phyloP scores from a whole-genome alignment of 2,888 invertebrate species.

The Aspidapion aeneum region DNA sequence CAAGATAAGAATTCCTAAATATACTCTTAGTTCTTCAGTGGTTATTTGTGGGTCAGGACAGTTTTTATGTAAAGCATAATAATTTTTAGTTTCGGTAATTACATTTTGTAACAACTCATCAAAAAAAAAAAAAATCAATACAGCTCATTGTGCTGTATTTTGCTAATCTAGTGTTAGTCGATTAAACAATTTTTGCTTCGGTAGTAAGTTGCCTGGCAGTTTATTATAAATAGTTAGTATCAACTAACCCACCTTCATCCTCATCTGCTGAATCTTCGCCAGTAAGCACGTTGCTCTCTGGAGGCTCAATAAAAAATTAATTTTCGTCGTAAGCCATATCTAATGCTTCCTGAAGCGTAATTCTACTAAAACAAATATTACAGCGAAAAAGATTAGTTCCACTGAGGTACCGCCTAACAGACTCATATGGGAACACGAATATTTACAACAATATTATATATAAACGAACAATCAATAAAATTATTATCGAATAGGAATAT shows the following conservation, averaged over 20 bases:
- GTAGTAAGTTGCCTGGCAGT: too few relatives aligned
- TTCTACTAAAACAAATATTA: constrained; percentile 9
- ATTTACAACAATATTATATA: too few relatives aligned
- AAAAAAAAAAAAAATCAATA: background rate
- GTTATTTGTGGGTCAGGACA: constrained; percentile 1
- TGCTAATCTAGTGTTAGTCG: too few relatives aligned
- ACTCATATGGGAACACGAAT: too few relatives aligned
- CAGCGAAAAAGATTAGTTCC: too few relatives aligned
- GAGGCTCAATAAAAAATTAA: constrained; percentile 13
- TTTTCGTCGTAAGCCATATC: constrained; percentile 11
- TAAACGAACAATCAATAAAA: too few relatives aligned
- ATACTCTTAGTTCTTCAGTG: background rate
- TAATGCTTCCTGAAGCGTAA: constrained; percentile 9
- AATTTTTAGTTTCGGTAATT: background rate
- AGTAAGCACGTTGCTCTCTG: background rate
- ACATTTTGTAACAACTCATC: background rate
- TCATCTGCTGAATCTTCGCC: too few relatives aligned
- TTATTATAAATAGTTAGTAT: too few relatives aligned
- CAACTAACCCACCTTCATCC: too few relatives aligned
- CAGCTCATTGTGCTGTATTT: background rate
- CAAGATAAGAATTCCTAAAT: constrained; percentile 7
- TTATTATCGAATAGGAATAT: too few relatives aligned
- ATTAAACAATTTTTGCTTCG: too few relatives aligned
- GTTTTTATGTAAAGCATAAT: constrained; percentile 7
- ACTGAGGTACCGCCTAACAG: too few relatives aligned